Conservation (phyloP, 2,113 vertebrate species). For the Tyto alba region DNA sequence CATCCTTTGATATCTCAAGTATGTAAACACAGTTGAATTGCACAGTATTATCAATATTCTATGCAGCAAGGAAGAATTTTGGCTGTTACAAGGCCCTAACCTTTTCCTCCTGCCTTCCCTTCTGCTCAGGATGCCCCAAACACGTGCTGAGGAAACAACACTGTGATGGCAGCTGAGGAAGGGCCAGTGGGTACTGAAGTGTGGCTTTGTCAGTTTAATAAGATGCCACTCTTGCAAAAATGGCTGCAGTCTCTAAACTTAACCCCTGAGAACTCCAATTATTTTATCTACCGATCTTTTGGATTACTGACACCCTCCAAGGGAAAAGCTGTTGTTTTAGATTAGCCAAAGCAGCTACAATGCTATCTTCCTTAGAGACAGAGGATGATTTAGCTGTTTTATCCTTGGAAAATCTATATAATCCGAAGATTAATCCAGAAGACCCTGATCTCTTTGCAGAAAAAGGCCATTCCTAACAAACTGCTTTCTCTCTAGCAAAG, state of each 20-base stretch:
- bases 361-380: conserved; percentile 46
- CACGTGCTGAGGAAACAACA: neutral
- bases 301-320: conserved; percentile 65
- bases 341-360: conserved; percentile 59
- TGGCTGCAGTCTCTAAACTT: conserved; percentile 52
- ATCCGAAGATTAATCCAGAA: conserved; percentile 61
- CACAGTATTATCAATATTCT: neutral
- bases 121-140: neutral
- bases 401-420: conserved; percentile 63
- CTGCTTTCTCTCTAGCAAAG: conserved; percentile 28
- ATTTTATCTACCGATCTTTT: conserved; percentile 68
- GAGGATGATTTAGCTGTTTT: conserved; percentile 57
- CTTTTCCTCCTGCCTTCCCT: neutral
- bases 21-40: neutral
- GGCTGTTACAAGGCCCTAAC: neutral
- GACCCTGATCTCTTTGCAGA: conserved; percentile 46
- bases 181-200: conserved; percentile 34
- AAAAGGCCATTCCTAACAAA: conserved; percentile 56
- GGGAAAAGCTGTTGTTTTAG: conserved; percentile 65
- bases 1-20: rapidly evolving
- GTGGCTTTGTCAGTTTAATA: conserved; percentile 64
- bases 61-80: neutral
- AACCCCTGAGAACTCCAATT: conserved; percentile 68
- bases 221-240: conserved; percentile 44
- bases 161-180: neutral